Conservation (phyloP, 2,797 vertebrate genomes). For the Crypturellus tataupa region DNA sequence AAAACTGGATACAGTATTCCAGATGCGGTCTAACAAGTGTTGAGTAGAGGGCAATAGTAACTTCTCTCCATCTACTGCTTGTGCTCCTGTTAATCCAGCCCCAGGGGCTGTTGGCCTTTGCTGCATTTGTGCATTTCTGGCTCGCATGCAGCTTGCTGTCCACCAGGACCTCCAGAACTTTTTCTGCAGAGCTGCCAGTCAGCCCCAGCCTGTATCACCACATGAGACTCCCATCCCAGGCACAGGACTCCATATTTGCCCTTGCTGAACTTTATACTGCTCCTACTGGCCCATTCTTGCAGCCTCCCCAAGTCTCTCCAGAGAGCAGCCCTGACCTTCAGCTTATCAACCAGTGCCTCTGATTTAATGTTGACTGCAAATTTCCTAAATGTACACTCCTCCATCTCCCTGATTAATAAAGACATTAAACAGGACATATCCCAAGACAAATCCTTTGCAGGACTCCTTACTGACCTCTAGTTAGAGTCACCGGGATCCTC, state of each 20-base stretch:
- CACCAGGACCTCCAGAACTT: not conserved
- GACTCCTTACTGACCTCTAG: not conserved
- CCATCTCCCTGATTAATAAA: not conserved
- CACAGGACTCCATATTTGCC: not conserved
- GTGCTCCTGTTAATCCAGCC: not conserved
- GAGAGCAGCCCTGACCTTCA: not conserved
- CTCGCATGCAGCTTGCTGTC: rapidly evolving
- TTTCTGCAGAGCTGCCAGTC: not conserved
- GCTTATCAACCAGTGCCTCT: rapidly evolving
- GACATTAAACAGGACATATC: not conserved
- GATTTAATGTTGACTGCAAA: not conserved
- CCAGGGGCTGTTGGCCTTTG: not conserved
- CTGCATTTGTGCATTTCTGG: not conserved
- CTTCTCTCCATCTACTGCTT: not conserved
- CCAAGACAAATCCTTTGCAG: not conserved
- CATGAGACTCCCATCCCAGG: not conserved
- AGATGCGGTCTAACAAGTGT: not conserved
- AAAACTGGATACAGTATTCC: not conserved
- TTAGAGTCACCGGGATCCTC: not conserved
- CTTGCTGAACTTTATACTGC: not conserved
- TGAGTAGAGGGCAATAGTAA: not conserved
- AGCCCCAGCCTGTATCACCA: rapidly evolving
- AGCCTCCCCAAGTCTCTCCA: not conserved
- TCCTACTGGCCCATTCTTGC: not conserved
- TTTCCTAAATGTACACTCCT: not conserved